Percentiles rank a stretch among this genome's conserved stretches.
phyloP scores from a whole-genome alignment of 2,888 invertebrate genomes.

The Ectobius pallidus region DNA sequence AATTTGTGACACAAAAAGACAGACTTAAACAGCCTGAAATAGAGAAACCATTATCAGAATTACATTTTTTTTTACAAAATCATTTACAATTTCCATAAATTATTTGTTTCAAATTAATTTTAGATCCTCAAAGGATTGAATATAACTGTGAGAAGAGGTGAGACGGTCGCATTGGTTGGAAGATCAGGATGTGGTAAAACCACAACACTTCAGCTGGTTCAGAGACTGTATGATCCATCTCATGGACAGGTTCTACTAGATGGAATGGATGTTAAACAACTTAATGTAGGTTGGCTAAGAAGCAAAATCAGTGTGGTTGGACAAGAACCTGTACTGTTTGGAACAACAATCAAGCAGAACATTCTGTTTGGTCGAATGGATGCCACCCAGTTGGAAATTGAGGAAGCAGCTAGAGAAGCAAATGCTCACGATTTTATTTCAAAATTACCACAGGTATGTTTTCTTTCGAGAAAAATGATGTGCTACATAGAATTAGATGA shows the following conservation, averaged over 20 bases:
- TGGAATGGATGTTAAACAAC: constrained; percentile 64
- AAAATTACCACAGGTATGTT: constrained; percentile 73
- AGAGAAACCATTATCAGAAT: no score
- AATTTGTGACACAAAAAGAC: no score
- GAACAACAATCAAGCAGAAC: constrained; percentile 82
- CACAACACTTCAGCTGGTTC: constrained; percentile 76
- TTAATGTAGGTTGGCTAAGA: constrained; percentile 77
- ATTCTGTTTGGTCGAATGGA: constrained; percentile 79
- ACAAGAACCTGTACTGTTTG: constrained; percentile 87
- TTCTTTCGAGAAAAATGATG: no score
- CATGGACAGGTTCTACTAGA: constrained; percentile 62
- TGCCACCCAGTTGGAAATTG: constrained; percentile 70
- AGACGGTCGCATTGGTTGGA: constrained; percentile 75
- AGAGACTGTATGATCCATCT: constrained; percentile 73
- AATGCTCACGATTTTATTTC: constrained; percentile 79
- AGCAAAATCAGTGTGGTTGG: constrained; percentile 83
- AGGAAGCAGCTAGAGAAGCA: constrained; percentile 72
- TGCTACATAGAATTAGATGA: no score
- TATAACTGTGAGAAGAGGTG: constrained; percentile 65
- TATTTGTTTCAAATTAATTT: no score
- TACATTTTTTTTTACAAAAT: no score
- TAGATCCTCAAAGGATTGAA: constrained; percentile 72
- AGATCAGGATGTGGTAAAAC: constrained; percentile 84
- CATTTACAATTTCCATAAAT: no score
- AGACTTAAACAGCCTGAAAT: no score